Evolutionary conservation across 1,140 invertebrate genomes (phyloP), one percentile per base, ranked within the genome.

Genomic region (Macrostomum lignano): DNA sequence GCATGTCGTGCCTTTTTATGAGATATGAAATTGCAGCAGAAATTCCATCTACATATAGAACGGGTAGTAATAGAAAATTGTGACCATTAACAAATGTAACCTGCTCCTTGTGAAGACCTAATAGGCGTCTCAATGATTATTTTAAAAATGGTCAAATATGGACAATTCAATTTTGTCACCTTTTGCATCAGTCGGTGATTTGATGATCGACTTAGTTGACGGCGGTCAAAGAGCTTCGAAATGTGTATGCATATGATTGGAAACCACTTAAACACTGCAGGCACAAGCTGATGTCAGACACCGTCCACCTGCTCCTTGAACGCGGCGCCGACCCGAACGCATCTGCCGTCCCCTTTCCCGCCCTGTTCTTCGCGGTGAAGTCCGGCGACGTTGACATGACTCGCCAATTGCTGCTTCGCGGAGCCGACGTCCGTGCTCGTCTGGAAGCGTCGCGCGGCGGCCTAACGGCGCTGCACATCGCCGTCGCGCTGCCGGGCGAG

Each of bases 381-480:
- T 46, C 52, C 11, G 50, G 49, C 22, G 55, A 58, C 42, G 47
- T 54, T 1, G 47, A 53, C n/a, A 45, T 51, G 39, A 52, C 54
- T 1, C 45, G 42, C 25, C 32, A 40, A 1, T 36, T 58, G 15
- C 38, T 57, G n/a, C n/a, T 43, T 25, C 54, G 49, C 38, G 45
- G 49, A 19, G 55, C 55, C 3, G 13, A 31, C 19, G 33, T 13
- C 4, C 11, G 11, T 13, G 33, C 19, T 5, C 21, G 19, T 31
- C 19, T 28, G 10, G 21, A n/a, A n/a, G n/a, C n/a, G n/a, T n/a
- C n/a, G n/a, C n/a, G n/a, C n/a, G 48, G 48, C 19, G 44, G 46
- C 6, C 35, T 58, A 7, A 42, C 48, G 11, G 48, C 55, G 2
- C 33, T 58, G 14, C 53, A 55, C 40, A 47, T 56, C 11, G 49